These are phyloP conservation scores for Sphenodon punctatus DNA, from an alignment of 2,797 vertebrate species.

Conservation along the genomic window DNA sequence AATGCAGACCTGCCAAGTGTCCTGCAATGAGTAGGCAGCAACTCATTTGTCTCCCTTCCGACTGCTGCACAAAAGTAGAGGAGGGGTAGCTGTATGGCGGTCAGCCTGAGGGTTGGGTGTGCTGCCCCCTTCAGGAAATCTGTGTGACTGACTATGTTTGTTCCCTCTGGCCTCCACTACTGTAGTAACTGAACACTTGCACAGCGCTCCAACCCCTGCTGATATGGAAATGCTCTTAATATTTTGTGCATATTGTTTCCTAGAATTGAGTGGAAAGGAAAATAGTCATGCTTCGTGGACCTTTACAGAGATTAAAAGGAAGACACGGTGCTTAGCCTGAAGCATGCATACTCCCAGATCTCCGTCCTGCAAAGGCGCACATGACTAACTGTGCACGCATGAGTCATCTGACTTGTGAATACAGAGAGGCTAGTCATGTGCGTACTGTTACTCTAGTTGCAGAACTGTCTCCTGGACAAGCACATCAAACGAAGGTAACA, in stretches of 20 bases:
- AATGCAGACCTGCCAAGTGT: too few relatives aligned
- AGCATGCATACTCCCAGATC: not conserved
- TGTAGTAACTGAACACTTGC: not conserved
- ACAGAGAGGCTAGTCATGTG: not conserved
- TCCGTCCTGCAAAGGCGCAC: not conserved
- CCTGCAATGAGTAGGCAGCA: too few relatives aligned
- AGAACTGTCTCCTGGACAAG: not conserved
- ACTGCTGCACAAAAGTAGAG: too few relatives aligned
- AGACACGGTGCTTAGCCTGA: not conserved
- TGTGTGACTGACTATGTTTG: not conserved
- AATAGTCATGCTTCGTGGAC: not conserved
- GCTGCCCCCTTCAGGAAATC: too few relatives aligned
- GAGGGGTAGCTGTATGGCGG: too few relatives aligned
- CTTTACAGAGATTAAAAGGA: not conserved
- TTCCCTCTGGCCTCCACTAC: not conserved
- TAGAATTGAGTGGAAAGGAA: not conserved
- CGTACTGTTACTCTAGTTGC: not conserved
- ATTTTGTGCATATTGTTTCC: not conserved
- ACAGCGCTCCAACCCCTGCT: not conserved
- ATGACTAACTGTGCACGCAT: not conserved
- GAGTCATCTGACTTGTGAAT: not conserved
- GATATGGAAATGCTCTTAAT: not conserved
- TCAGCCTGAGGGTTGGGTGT: too few relatives aligned
- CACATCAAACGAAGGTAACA: not conserved
- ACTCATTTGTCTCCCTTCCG: too few relatives aligned